Evolutionary conservation across 2,797 vertebrate genomes (phyloP).

Genomic region (Myiotriccus ornatus): DNA sequence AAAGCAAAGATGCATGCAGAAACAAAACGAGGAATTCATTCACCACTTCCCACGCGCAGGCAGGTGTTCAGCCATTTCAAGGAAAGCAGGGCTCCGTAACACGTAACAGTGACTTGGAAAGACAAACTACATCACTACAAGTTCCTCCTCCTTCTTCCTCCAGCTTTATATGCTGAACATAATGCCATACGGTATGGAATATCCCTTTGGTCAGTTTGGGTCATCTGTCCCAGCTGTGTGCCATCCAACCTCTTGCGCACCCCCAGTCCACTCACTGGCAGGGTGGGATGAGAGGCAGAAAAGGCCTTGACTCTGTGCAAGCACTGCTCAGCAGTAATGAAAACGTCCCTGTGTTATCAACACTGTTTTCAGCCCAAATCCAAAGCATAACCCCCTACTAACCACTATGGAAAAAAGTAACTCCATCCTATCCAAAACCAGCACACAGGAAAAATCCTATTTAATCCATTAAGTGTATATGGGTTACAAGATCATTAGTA

Average conservation of each 20-base stretch:
- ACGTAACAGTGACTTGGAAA: fast-evolving
- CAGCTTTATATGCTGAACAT: background rate
- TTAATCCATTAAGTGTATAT: background rate
- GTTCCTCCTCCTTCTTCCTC: background rate
- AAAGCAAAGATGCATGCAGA: background rate
- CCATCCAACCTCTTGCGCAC: background rate
- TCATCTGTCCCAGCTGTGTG: background rate
- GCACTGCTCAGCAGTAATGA: fast-evolving
- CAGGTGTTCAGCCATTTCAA: background rate
- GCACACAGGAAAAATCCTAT: background rate
- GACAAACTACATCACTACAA: background rate
- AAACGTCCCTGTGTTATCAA: background rate
- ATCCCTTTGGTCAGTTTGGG: background rate
- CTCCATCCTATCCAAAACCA: background rate
- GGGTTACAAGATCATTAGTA: background rate
- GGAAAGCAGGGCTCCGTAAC: background rate
- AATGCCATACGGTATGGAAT: background rate
- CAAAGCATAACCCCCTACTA: background rate
- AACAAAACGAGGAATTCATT: background rate
- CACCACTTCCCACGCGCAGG: background rate
- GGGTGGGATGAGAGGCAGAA: background rate
- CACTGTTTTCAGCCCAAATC: background rate
- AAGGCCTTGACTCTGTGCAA: background rate
- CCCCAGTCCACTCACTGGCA: fast-evolving
- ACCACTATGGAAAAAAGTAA: background rate